Evolutionary conservation across 2,113 vertebrate species (phyloP).

Genomic region (Salvelinus fontinalis): DNA sequence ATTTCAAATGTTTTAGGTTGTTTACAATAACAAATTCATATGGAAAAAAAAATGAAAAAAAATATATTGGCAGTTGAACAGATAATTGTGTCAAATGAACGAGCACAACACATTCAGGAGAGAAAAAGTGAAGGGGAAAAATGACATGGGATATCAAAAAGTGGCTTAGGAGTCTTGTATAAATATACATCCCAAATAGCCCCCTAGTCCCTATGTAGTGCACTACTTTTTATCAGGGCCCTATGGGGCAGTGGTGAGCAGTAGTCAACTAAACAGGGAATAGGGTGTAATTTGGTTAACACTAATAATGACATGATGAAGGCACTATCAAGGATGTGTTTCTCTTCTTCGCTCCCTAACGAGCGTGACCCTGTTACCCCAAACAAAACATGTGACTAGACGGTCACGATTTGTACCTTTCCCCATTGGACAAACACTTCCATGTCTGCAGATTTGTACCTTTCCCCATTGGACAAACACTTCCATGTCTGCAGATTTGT

Average conservation of each 20-base stretch:
- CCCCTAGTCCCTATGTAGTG: too few species aligned
- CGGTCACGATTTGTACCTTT: too few species aligned
- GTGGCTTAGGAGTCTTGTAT: not conserved
- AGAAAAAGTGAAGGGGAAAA: not conserved
- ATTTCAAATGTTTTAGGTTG: constrained; percentile 48
- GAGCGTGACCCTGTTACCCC: constrained; percentile 20
- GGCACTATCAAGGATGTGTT: constrained; percentile 60
- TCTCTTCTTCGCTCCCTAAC: constrained; percentile 3
- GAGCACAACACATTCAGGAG: not conserved
- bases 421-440: too few species aligned
- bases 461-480: too few species aligned
- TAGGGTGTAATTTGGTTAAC: too few species aligned
- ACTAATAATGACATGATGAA: constrained; percentile 44
- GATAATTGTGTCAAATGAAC: constrained; percentile 18
- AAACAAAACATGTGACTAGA: not conserved
- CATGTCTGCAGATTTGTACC: too few species aligned
- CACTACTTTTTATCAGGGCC: too few species aligned
- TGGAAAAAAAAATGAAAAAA: constrained; percentile 10
- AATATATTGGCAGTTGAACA: constrained; percentile 24
- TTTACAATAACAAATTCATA: constrained; percentile 26
- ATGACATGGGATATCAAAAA: not conserved
- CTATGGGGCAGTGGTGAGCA: too few species aligned
- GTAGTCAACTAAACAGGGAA: too few species aligned
- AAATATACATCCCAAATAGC: not conserved
- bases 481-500: too few species aligned